phyloP scores from a whole-genome alignment of 2,797 vertebrate species.

The Tokudaia muenninki region DNA sequence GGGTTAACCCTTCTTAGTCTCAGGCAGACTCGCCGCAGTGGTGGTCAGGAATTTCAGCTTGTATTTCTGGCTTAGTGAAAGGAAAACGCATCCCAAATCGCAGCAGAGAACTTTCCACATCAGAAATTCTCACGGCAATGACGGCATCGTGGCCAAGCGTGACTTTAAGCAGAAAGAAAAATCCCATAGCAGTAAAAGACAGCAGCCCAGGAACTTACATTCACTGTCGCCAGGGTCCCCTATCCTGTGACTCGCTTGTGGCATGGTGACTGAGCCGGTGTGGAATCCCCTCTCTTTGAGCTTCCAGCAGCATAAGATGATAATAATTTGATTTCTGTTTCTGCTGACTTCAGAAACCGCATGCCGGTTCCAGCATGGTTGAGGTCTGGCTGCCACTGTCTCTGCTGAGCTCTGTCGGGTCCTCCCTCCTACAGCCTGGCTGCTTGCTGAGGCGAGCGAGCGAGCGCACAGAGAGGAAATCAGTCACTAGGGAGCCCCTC shows the following conservation, averaged over 20 bases:
- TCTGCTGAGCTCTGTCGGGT: slow-evolving; percentile 53
- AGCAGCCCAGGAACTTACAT: slow-evolving; percentile 86
- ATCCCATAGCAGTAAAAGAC: slow-evolving; percentile 63
- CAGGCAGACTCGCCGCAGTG: slow-evolving; percentile 72
- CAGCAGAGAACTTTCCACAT: slow-evolving; percentile 76
- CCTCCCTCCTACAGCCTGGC: slow-evolving; percentile 72
- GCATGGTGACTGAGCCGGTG: slow-evolving; percentile 49
- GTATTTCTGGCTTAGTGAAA: slow-evolving; percentile 65
- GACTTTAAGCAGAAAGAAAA: slow-evolving; percentile 77
- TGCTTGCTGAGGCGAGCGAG: slow-evolving; percentile 35
- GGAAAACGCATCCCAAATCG: slow-evolving; percentile 67
- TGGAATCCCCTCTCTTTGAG: slow-evolving; percentile 70
- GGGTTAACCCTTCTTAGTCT: slow-evolving; percentile 80
- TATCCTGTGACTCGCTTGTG: slow-evolving; percentile 70
- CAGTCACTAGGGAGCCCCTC: slow-evolving; percentile 74
- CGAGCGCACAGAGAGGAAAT: slow-evolving; percentile 75
- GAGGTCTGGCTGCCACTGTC: slow-evolving; percentile 79
- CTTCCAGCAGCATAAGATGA: slow-evolving; percentile 61
- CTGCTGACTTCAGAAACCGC: slow-evolving; percentile 85
- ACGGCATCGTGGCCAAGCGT: slow-evolving; percentile 74
- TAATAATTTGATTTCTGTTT: slow-evolving; percentile 81
- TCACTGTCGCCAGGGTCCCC: slow-evolving; percentile 74
- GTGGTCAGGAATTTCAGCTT: slow-evolving; percentile 78
- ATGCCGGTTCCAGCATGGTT: slow-evolving; percentile 73
- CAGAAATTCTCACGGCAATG: slow-evolving; percentile 73